phyloP scores from a whole-genome alignment of 2,888 invertebrate genomes.

The Phania funesta region DNA sequence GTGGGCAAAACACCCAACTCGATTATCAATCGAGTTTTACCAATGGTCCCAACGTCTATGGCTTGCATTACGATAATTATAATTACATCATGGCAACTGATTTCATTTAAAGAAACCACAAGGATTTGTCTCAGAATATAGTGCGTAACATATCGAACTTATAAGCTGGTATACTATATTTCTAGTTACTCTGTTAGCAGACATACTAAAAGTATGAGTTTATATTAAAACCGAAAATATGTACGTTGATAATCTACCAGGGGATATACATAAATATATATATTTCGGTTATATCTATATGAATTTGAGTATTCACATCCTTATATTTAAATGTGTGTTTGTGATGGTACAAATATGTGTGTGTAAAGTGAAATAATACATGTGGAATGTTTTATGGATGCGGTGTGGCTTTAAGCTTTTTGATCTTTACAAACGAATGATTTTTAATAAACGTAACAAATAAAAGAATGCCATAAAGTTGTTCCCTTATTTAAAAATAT shows the following conservation, averaged over 20 bases:
- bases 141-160: not conserved
- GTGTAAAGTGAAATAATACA: slow-evolving; percentile 40
- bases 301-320: slow-evolving; percentile 12
- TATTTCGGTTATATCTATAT: slow-evolving; percentile 19
- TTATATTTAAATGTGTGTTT: slow-evolving; percentile 10
- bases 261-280: slow-evolving; percentile 30
- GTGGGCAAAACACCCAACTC: no score
- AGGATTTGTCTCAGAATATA: not conserved
- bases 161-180: not conserved
- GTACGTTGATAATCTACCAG: slow-evolving; percentile 50
- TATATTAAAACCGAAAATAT: slow-evolving; percentile 55
- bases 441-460: slow-evolving; percentile 76
- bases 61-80: no score
- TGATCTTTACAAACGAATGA: slow-evolving; percentile 79
- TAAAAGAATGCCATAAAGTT: slow-evolving; percentile 68
- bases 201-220: slow-evolving; percentile 32
- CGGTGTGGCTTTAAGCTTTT: slow-evolving; percentile 71
- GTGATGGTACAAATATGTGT: not conserved
- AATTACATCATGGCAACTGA: not conserved
- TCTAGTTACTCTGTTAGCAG: slow-evolving; percentile 1
- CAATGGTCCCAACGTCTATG: no score
- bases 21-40: no score
- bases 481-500: slow-evolving; percentile 45
- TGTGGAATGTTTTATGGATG: slow-evolving; percentile 61
- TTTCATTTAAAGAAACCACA: not conserved